Evolutionary conservation across 2,888 invertebrate genomes (phyloP), one percentile per base, ranked within the genome.

Genomic region (Noctua janthe): DNA sequence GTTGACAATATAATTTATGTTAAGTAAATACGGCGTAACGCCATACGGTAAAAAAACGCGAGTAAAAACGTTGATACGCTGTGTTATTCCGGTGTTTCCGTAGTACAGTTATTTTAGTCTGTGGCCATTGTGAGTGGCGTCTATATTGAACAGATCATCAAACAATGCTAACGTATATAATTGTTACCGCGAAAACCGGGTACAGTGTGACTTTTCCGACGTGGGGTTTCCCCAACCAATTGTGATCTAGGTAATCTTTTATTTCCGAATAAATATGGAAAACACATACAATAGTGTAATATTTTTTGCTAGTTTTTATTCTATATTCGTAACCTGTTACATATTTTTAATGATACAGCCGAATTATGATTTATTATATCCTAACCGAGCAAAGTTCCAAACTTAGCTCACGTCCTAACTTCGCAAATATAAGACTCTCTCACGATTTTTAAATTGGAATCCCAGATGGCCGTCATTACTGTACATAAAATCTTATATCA

Each of bases 1-100:
- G 95, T 95, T 95, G 95, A 95, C 96, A 95, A 96, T 94, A 92
- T 94, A 93, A 95, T 94, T 92, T 94, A 92, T 95, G 95, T 91
- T 94, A 95, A 94, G 92, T 93, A 94, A 94, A 95, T 91, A 92
- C 88, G 83, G 91, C 91, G 91, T 92, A 90, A 90, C 90, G 89
- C 76, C 86, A 87, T 88, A 92, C 90, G 88, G 82, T 91, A 92
- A 92, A 92, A 91, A 89, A 85, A 83, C 62, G 85, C 82, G 85
- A 83, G 89, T 88, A 88, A 91, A 91, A 83, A 88, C 89, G 81
- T 92, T 92, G 87, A 82, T 80, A 83, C 78, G 87, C 93, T 92
- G 92, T 74, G 51, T 81, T 87, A 78, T 82, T 85, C 83, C 71
- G 79, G 81, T 72, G 78, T 76, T 83, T 87, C 90, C 88, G 74